Evolutionary conservation across 35 echinoderm and acorn worm species (phyloP), one percentile per base, ranked within the genome.

Genomic region (Amphiura filiformis): DNA sequence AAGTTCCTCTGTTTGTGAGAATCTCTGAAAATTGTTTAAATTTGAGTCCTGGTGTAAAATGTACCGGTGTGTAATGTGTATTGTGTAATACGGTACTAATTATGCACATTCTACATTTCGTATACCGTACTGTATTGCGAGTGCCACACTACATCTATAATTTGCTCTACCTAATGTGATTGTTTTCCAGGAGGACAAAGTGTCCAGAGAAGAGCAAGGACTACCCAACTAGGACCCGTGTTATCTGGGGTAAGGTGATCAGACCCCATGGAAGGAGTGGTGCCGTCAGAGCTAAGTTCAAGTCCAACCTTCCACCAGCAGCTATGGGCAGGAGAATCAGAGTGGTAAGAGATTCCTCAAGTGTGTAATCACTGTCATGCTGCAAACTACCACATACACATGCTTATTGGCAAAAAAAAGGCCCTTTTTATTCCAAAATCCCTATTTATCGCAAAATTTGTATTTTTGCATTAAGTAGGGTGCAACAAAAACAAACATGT

Each of bases 161-260:
- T n/a, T n/a, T n/a, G n/a, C n/a, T n/a, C n/a, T n/a, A n/a, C n/a
- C n/a, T n/a, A n/a, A n/a, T n/a, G n/a, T n/a, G n/a, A n/a, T 47
- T 47, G 41, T 47, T 47, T 47, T 70, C 28, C 76, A 98, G 95
- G 56, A 85, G 89, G 82, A 98, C 85, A 76, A 93, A 88, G 57
- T 84, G 88, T 3, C 77, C 75, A n/a, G 93, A 70, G 17, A 70
- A 70, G 28, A 30, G 90, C 90, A 92, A 88, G 40, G 92, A 94
- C 47, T 95, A 92, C 39, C 90, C 93, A 78, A 88, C 90, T 83
- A 92, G 91, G 44, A 87, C 88, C 22, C 78, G 96, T 20, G 84
- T 99, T 0, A 99, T 99, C 89, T 99, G 96, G 96, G 96, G 96
- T 52, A 99, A 99, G 61, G 85, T 99, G 31, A 87, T 91, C 44